phyloP scores from a whole-genome alignment of 2,113 vertebrate genomes.

The Vombatus ursinus region DNA sequence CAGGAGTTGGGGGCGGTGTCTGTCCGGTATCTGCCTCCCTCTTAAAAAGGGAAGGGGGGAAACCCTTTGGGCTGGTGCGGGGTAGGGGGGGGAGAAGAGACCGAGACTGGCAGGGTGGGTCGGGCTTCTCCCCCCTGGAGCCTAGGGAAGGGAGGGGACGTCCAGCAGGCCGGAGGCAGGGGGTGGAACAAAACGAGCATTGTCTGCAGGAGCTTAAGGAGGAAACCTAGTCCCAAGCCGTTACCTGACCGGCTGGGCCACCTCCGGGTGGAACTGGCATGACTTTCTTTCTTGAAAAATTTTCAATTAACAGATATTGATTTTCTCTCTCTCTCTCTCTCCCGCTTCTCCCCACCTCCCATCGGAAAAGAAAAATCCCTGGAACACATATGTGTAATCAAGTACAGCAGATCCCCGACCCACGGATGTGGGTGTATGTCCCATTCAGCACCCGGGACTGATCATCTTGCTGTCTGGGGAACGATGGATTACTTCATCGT shows the following conservation, averaged over 20 bases:
- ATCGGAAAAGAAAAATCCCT: background rate
- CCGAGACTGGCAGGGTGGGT: background rate
- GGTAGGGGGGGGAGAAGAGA: background rate
- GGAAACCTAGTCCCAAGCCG: slow-evolving; percentile 40
- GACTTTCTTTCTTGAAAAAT: background rate
- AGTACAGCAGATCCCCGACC: background rate
- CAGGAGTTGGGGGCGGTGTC: background rate
- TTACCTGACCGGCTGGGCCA: background rate
- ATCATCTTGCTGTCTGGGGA: background rate
- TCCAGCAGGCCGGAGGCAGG: background rate
- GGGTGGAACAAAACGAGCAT: slow-evolving; percentile 14
- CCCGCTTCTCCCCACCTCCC: background rate
- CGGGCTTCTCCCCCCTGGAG: background rate
- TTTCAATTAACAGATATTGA: background rate
- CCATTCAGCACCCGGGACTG: background rate
- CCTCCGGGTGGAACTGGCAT: background rate
- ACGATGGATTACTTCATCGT: background rate
- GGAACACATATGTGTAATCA: background rate
- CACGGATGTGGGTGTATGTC: no score
- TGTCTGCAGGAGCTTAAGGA: slow-evolving; percentile 35
- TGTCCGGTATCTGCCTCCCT: background rate
- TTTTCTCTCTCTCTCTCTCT: background rate
- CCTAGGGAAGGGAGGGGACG: background rate
- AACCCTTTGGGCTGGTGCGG: background rate
- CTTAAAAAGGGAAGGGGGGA: background rate